A percentile compares a stretch with the other conserved stretches of the same genome.
Conservation (phyloP, 2,113 vertebrate species). For the Chlorodrepanis virens region DNA sequence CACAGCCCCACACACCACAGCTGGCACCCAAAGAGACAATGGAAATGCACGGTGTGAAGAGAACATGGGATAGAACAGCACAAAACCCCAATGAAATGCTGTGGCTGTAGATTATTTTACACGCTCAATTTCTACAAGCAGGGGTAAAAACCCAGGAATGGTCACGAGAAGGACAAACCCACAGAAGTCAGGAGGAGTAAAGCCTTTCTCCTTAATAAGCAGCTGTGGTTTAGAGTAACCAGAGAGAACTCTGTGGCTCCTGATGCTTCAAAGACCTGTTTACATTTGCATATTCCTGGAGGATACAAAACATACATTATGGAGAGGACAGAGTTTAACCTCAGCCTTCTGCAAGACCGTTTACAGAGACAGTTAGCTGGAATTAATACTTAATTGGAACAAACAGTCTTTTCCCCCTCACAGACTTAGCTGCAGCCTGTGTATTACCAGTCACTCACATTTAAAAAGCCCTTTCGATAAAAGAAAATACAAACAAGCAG, state of each 20-base stretch:
- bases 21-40: accelerated
- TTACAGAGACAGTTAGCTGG: not conserved
- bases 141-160: not conserved
- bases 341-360: not conserved
- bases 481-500: not conserved
- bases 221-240: not conserved
- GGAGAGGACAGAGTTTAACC: not conserved
- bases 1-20: not conserved
- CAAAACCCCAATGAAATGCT: not conserved
- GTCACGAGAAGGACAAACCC: not conserved
- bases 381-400: not conserved
- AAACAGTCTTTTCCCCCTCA: not conserved
- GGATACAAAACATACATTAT: not conserved
- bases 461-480: not conserved
- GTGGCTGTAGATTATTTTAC: not conserved
- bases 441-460: not conserved
- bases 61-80: not conserved
- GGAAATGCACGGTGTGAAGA: accelerated
- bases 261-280: not conserved
- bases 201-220: not conserved
- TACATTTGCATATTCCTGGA: constrained; percentile 14
- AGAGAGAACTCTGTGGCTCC: not conserved
- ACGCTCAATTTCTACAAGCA: not conserved
- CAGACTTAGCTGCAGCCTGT: not conserved
- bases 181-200: not conserved